These are phyloP conservation scores for Clinocottus analis DNA, from an alignment of 2,113 vertebrate genomes.

Conservation along the genomic window DNA sequence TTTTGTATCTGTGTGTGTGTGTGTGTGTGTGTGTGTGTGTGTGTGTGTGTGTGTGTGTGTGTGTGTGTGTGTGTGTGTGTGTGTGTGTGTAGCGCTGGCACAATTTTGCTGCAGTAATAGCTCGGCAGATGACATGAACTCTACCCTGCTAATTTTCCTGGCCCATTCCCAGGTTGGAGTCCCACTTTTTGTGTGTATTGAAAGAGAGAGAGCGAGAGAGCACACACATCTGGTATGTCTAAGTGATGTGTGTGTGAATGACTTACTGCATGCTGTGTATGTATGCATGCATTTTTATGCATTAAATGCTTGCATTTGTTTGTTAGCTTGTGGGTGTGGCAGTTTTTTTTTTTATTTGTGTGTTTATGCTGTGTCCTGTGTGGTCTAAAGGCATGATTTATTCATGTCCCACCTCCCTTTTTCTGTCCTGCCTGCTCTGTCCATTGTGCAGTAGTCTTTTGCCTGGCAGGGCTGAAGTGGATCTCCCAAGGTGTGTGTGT, in stretches of 20 bases:
- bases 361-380: conserved; percentile 54
- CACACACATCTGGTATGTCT: neutral
- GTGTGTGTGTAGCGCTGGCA: conserved; percentile 2
- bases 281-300: neutral
- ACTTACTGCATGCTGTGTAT: neutral
- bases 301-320: conserved; percentile 14
- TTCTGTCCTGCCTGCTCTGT: conserved; percentile 47
- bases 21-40: conserved; percentile 3
- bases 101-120: conserved; percentile 45
- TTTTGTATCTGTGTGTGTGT: conserved; percentile 3
- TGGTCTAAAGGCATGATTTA: conserved; percentile 67
- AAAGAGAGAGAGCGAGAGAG: neutral
- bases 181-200: conserved; percentile 30
- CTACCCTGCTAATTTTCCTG: conserved; percentile 45
- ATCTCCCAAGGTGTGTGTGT: conserved; percentile 35
- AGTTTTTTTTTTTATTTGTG: conserved; percentile 33
- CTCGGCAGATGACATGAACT: conserved; percentile 43
- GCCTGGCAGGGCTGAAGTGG: conserved; percentile 25
- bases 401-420: conserved; percentile 63
- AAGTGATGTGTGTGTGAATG: conserved; percentile 17
- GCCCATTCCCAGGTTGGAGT: conserved; percentile 23
- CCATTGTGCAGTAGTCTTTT: conserved; percentile 52
- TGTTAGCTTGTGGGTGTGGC: conserved; percentile 18
- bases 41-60: conserved; percentile 3
- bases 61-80: neutral